Evolutionary conservation across 2,113 vertebrate genomes (phyloP), one percentile per base, ranked within the genome.

Genomic region (Clarias batrachus): DNA sequence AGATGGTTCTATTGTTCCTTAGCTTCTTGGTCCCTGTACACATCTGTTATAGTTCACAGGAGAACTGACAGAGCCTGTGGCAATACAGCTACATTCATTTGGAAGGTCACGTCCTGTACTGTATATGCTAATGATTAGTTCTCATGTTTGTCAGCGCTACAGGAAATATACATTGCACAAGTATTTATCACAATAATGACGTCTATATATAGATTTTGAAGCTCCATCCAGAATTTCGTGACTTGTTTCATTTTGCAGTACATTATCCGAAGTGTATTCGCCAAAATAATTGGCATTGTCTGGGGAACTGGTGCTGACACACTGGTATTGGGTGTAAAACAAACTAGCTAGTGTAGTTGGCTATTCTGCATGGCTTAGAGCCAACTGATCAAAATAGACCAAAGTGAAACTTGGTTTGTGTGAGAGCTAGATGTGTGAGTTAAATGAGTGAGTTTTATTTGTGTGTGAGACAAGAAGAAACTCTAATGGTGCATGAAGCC

Each of bases 401-500:
- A 17, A 52, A 59, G 14, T 27, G 52, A 66, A 41, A 70, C 11
- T 33, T 30, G n/a, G n/a, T n/a, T n/a, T n/a, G 80, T 57, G 52
- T 78, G 41, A 33, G 23, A 52, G 19, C 17, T 56, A 23, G 70
- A 54, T 56, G 27, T 84, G 11, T 84, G 62, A 71, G 27, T 80
- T 48, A 23, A 48, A 3, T 73, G 71, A n/a, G 77, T 48, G 66
- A 25, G 57, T 63, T 56, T 33, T 52, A 19, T 54, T 9, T 71
- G 52, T 78, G 4, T 62, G n/a, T 74, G 56, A 33, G 27, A 79
- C 14, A 37, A 85, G 27, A 85, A 4, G 48, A 79, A 78, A 66
- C 41, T 74, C 11, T 77, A 66, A 66, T 85, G 74, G 41, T 56
- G 41, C 74, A 54, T 84, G 56, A 77, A 77, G 59, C 83, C 71